Evolutionary conservation across 2,113 vertebrate genomes (phyloP).

Genomic region (Zeus faber): DNA sequence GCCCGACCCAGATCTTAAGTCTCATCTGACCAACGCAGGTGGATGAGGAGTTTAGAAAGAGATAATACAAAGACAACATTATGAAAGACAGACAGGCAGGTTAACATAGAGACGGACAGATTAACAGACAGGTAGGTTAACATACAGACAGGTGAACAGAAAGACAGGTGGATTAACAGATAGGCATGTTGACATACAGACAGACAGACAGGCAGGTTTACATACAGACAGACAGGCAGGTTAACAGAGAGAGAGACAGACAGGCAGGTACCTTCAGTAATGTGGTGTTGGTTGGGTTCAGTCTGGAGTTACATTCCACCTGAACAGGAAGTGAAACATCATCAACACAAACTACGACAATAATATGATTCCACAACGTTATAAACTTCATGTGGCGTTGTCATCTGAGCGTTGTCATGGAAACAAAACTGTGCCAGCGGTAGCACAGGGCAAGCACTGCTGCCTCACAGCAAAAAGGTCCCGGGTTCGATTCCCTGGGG

Average conservation of each 20-base stretch:
- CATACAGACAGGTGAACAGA: background rate
- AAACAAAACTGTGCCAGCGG: no score
- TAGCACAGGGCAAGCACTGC: no score
- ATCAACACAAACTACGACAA: no score
- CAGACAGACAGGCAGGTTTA: background rate
- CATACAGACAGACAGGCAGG: background rate
- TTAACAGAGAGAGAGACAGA: background rate
- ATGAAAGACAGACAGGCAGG: background rate
- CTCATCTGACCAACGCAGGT: no score
- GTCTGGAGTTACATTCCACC: slow-evolving; percentile 98
- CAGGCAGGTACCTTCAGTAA: slow-evolving; percentile 84
- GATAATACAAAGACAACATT: background rate
- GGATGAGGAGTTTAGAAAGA: no score
- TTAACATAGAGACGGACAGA: background rate
- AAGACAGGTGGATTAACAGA: background rate
- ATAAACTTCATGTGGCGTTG: no score
- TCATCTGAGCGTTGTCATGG: no score
- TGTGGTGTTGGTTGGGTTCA: slow-evolving; percentile 93
- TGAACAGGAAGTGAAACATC: no score
- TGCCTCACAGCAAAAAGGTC: no score
- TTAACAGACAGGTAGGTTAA: background rate
- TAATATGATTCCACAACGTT: no score
- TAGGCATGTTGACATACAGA: background rate
- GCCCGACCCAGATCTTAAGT: no score
- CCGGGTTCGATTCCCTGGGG: no score